phyloP scores from a whole-genome alignment of 2,113 vertebrate species.

The human region GRCh38 chr11:37272501-37273000 shows the following conservation, averaged over 20 bases:
- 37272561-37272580: background rate
- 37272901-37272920: background rate
- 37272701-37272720: background rate
- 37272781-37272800: background rate
- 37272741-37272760: background rate
- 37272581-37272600: background rate
- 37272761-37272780: background rate
- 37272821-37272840: background rate
- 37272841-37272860: background rate
- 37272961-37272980: background rate
- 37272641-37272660: background rate
- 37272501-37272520: background rate
- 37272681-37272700: too few relatives aligned
- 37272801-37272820: background rate
- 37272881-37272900: background rate
- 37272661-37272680: background rate
- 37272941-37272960: background rate
- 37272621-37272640: background rate
- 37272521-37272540: background rate
- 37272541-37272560: background rate
- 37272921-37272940: background rate
- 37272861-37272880: background rate
- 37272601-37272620: background rate
- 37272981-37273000: too few relatives aligned
- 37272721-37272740: background rate